phyloP scores from a whole-genome alignment of 1,140 invertebrate genomes.

The Lasioglossum albipes region DNA sequence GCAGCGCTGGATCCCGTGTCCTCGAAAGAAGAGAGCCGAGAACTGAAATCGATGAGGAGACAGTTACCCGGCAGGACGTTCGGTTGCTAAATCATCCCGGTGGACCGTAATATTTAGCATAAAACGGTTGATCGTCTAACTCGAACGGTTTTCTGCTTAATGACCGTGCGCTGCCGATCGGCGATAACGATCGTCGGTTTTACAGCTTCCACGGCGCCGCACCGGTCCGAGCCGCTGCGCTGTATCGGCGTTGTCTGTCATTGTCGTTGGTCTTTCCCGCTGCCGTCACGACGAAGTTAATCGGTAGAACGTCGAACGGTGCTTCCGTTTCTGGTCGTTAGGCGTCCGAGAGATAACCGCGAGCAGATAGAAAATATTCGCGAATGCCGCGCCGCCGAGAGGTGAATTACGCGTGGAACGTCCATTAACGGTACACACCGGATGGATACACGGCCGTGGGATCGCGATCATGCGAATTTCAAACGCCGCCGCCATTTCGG shows the following conservation, averaged over 20 bases:
- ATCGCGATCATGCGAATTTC: background rate
- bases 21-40: no score
- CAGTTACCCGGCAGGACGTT: background rate
- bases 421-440: constrained; percentile 27
- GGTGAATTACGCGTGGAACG: constrained; percentile 4
- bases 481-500: background rate
- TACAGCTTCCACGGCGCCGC: background rate
- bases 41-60: background rate
- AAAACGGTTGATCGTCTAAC: constrained; percentile 11
- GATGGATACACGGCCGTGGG: constrained; percentile 7
- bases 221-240: no score
- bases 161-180: background rate
- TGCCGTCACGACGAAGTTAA: no score
- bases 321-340: background rate
- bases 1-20: background rate
- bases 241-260: background rate
- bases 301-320: constrained; percentile 2
- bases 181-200: constrained; percentile 19
- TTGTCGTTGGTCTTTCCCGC: background rate
- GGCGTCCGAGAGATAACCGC: constrained; percentile 8
- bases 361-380: constrained; percentile 2
- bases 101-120: background rate
- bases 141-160: constrained; percentile 19
- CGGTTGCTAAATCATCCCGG: background rate
- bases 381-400: background rate